Evolutionary conservation across 2,797 vertebrate species (phyloP).

Genomic region (Dendrocincla fuliginosa): DNA sequence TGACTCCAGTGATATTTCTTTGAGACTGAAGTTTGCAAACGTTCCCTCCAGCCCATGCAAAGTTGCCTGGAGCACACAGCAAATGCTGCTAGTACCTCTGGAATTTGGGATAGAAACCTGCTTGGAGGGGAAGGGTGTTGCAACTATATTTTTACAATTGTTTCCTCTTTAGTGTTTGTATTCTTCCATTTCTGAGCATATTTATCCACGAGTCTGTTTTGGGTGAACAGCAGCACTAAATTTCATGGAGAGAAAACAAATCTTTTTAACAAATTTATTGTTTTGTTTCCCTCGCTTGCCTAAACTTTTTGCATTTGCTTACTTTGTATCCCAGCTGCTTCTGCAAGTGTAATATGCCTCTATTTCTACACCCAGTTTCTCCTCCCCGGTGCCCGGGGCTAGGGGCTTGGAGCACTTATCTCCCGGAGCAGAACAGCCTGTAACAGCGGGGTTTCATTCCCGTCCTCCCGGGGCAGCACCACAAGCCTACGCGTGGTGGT

Average conservation of each 20-base stretch:
- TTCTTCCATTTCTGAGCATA: neutral
- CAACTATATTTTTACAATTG: neutral
- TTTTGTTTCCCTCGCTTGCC: neutral
- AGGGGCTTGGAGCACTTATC: neutral
- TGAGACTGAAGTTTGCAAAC: neutral
- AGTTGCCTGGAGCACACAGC: neutral
- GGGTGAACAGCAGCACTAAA: neutral
- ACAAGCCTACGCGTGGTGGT: neutral
- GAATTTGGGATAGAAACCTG: neutral
- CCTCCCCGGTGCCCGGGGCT: neutral
- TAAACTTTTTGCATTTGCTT: neutral
- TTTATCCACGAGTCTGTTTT: neutral
- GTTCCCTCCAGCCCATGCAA: neutral
- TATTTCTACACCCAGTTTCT: neutral
- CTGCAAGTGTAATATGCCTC: neutral
- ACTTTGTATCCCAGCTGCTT: neutral
- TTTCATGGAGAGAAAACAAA: neutral
- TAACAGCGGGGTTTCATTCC: rapidly evolving
- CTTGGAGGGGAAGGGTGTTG: neutral
- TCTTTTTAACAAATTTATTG: neutral
- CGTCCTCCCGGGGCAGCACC: neutral
- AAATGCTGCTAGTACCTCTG: neutral
- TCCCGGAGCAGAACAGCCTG: neutral
- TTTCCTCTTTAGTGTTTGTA: neutral
- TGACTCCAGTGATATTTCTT: neutral